A percentile compares a stretch with the other conserved stretches of the same genome.
Conservation (phyloP, 2,888 invertebrate species). For the Helicoverpa assulta region DNA sequence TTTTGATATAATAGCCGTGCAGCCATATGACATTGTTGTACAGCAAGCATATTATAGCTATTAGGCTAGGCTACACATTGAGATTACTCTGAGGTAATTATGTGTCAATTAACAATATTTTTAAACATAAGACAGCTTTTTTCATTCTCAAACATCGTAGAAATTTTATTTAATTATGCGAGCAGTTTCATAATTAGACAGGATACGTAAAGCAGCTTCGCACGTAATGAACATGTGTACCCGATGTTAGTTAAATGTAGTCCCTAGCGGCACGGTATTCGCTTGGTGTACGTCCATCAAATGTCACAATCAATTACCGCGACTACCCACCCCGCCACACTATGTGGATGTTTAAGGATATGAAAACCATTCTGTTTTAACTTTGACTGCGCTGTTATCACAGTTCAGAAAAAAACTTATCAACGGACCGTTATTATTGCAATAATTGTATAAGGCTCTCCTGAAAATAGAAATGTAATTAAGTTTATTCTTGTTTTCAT, state of each 20-base stretch:
- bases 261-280: conserved; percentile 81
- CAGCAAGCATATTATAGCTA: too few species aligned
- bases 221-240: conserved; percentile 51
- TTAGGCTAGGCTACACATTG: too few species aligned
- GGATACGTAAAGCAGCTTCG: conserved; percentile 13
- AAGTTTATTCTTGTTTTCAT: conserved; percentile 83
- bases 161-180: conserved; percentile 1
- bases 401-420: conserved; percentile 36
- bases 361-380: conserved; percentile 74
- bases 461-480: conserved; percentile 78
- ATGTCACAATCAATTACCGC: conserved; percentile 88
- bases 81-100: too few species aligned
- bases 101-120: too few species aligned
- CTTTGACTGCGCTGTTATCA: conserved; percentile 10
- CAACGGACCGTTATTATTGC: conserved; percentile 18
- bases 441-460: conserved; percentile 49
- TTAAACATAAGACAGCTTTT: too few species aligned
- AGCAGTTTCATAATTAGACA: conserved; percentile 18
- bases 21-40: too few species aligned
- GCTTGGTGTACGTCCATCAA: conserved; percentile 84
- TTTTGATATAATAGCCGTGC: too few species aligned
- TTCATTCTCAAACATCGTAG: too few species aligned
- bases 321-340: conserved; percentile 69
- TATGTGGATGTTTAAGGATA: conserved; percentile 71
- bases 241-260: conserved; percentile 62